A percentile compares a stretch with the other conserved stretches of the same genome.
phyloP scores from a whole-genome alignment of 2,113 vertebrate genomes.

The Dryoscopus gambensis region DNA sequence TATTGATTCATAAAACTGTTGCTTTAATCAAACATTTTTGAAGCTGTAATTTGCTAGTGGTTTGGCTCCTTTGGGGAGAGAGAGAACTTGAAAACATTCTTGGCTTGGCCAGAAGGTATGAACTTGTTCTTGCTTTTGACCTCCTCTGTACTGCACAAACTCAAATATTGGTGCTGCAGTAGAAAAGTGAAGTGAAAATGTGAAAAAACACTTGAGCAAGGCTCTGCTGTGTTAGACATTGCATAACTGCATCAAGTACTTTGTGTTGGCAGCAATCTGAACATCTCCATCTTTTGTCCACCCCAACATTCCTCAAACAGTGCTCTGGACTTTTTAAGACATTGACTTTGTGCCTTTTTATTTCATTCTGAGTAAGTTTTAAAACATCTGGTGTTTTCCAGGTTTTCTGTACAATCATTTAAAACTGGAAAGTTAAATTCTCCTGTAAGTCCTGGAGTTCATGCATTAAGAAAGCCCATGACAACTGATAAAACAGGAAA shows the following conservation, averaged over 20 bases:
- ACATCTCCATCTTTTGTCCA: background rate
- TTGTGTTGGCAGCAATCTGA: background rate
- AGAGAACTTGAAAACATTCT: background rate
- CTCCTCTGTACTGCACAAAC: background rate
- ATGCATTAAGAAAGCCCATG: background rate
- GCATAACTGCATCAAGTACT: rapidly evolving
- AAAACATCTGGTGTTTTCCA: background rate
- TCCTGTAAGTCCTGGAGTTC: background rate
- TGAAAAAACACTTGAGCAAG: background rate
- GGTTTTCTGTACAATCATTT: background rate
- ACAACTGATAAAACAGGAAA: background rate
- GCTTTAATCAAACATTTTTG: background rate
- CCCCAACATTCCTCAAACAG: background rate
- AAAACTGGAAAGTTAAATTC: background rate
- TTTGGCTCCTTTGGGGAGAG: background rate
- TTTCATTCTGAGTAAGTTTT: background rate
- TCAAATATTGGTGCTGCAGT: background rate
- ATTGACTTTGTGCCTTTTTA: background rate
- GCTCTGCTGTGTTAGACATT: background rate
- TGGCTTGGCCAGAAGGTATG: background rate
- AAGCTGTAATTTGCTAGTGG: conserved; percentile 16
- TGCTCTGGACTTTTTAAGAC: background rate
- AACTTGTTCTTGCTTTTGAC: conserved; percentile 12
- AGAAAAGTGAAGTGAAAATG: background rate
- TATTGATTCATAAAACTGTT: conserved; percentile 12